Evolutionary conservation across 2,797 vertebrate species (phyloP).

Genomic region (Molossus molossus): DNA sequence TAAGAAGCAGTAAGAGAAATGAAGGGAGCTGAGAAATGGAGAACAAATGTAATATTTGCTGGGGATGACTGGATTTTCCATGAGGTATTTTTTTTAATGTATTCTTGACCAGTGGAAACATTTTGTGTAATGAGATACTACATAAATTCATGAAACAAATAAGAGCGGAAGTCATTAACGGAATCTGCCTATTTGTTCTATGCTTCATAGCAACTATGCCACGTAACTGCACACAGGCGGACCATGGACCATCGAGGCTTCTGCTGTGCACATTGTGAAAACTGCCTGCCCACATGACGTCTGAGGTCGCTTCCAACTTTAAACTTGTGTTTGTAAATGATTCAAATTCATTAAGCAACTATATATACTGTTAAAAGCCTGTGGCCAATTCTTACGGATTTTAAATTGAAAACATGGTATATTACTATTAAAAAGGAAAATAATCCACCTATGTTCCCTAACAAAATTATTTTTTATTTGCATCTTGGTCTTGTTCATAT

Average conservation of each 20-base stretch:
- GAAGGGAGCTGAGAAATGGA: background rate
- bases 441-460: background rate
- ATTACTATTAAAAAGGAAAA: background rate
- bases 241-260: background rate
- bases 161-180: no score
- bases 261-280: background rate
- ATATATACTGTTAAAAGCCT: background rate
- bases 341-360: background rate
- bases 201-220: background rate
- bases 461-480: conserved; percentile 32
- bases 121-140: background rate
- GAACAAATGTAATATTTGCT: background rate
- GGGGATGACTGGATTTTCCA: background rate
- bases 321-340: conserved; percentile 9
- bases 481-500: background rate
- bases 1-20: background rate
- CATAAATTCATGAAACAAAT: background rate
- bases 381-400: background rate
- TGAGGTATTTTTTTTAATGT: background rate
- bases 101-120: background rate
- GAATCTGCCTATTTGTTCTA: background rate
- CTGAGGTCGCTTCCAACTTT: background rate
- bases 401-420: background rate
- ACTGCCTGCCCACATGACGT: background rate
- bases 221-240: background rate